Percentiles rank a stretch among this genome's conserved stretches.
Evolutionary conservation across 2,888 invertebrate genomes (phyloP).

Genomic region (Drosophila neotestacea): DNA sequence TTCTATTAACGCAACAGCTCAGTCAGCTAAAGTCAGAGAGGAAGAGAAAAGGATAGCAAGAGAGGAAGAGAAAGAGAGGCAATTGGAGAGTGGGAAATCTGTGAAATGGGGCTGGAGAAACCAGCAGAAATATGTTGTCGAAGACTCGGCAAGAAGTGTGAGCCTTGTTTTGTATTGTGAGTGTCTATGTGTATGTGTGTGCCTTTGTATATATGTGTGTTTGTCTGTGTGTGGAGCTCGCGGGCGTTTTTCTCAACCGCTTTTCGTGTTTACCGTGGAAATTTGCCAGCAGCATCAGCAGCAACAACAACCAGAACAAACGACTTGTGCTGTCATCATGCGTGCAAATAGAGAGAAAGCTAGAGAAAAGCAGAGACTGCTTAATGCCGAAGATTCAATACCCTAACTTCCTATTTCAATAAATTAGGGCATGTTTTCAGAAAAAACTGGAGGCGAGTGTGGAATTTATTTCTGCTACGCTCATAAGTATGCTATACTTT

Average conservation of each 20-base stretch:
- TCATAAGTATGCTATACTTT: constrained; percentile 4
- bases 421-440: constrained; percentile 1
- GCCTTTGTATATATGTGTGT: constrained; percentile 6
- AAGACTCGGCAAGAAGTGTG: constrained; percentile 3
- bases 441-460: background rate
- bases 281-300: constrained; percentile 54
- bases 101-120: background rate
- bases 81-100: background rate
- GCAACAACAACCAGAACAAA: constrained; percentile 29
- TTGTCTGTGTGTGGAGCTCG: constrained; percentile 32
- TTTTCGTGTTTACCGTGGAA: constrained; percentile 75
- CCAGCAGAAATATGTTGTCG: background rate
- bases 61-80: background rate
- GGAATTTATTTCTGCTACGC: background rate
- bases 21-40: constrained; percentile 22
- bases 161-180: constrained; percentile 1
- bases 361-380: background rate
- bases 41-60: background rate
- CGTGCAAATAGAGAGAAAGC: constrained; percentile 32
- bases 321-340: constrained; percentile 42
- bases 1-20: constrained; percentile 70
- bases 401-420: constrained; percentile 7
- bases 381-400: constrained; percentile 20
- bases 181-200: background rate
- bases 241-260: constrained; percentile 67